Percentiles rank a stretch among this genome's conserved stretches.
Conservation (phyloP, 2,888 invertebrate genomes). For the Stenoptilia bipunctidactyla region DNA sequence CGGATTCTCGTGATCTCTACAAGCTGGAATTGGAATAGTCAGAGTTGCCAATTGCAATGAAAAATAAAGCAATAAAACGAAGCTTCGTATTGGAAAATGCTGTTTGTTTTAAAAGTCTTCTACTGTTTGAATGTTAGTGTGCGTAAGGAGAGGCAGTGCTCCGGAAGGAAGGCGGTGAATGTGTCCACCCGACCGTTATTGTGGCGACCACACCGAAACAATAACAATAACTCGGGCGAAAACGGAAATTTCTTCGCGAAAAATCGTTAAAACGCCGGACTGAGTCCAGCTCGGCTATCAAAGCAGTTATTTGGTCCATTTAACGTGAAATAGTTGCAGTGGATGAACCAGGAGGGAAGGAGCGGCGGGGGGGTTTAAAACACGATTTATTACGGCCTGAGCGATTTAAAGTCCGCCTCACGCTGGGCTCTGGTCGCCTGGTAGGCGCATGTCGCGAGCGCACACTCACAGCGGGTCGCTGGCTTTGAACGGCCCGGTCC, state of each 20-base stretch:
- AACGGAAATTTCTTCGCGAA: constrained; percentile 47
- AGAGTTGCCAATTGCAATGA: too few relatives aligned
- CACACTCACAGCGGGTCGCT: constrained; percentile 29
- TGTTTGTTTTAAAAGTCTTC: neutral
- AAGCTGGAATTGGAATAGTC: too few relatives aligned
- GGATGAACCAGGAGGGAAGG: constrained; percentile 21
- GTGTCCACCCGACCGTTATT: constrained; percentile 1
- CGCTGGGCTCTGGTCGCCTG: constrained; percentile 31
- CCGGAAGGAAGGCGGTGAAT: constrained; percentile 4
- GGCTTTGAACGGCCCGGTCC: constrained; percentile 26
- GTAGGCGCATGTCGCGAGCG: constrained; percentile 34
- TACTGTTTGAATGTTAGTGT: neutral
- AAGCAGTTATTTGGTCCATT: constrained; percentile 59
- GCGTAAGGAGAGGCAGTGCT: neutral
- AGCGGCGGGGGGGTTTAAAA: constrained; percentile 33
- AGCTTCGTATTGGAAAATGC: too few relatives aligned
- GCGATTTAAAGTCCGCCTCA: constrained; percentile 27
- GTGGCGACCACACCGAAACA: constrained; percentile 27
- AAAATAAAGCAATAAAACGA: too few relatives aligned
- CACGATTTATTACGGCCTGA: constrained; percentile 43
- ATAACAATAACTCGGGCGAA: constrained; percentile 52
- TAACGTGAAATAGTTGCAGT: constrained; percentile 57
- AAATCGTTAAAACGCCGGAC: constrained; percentile 47
- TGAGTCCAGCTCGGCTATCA: constrained; percentile 37
- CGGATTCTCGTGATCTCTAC: too few relatives aligned